Base-by-base conservation (phyloP, 2,888 invertebrate genomes). In the Euzophera pinguis region DNA sequence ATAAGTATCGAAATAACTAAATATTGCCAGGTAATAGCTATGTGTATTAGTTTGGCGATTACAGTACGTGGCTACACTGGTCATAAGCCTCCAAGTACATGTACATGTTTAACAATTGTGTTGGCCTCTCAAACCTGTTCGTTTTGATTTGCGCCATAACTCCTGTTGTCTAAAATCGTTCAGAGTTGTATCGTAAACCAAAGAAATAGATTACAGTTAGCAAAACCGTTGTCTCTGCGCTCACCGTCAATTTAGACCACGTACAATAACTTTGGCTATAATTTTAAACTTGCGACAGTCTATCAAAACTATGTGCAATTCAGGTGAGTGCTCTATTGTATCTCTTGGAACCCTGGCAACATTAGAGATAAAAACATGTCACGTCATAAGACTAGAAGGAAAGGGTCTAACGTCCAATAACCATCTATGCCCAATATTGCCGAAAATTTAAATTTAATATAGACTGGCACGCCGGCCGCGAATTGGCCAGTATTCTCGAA, bases 391-490 rank as follows among this genome's bases (percentile, higher is more conserved):
- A 27, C 38, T 13, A 50, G 22, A 50, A 38, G 22, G 35, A 12
- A 17, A 47, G 53, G 49, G 58, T 60, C 56, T 57, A 55, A 58
- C 60, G 60, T 60, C 60, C 60, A 60, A 60, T 57, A 17, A 37
- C 57, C 52, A 56, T 55, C 55, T 56, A 60, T 58, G 55, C 57
- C 56, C 52, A 59, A 59, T 53, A 47, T 56, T 54, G 50, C 41
- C 54, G 41, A 55, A 55, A 56, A 47, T 38, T 53, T 54, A 39
- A 53, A 49, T 35, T 34, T 47, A n/a, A 54, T 58, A 58, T 49
- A 14, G 29, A 9, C 8, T 16, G 10, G 39, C 49, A 12, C 29
- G 16, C 22, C 22, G 22, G 50, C 13, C 17, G 50, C 29, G 27
- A 42, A 50, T 10, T 34, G 35, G 17, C 39, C 48, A 27, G 2